A percentile compares a stretch with the other conserved stretches of the same genome.
Conservation (phyloP, 2,113 vertebrate species). For the Pontoporia blainvillei region DNA sequence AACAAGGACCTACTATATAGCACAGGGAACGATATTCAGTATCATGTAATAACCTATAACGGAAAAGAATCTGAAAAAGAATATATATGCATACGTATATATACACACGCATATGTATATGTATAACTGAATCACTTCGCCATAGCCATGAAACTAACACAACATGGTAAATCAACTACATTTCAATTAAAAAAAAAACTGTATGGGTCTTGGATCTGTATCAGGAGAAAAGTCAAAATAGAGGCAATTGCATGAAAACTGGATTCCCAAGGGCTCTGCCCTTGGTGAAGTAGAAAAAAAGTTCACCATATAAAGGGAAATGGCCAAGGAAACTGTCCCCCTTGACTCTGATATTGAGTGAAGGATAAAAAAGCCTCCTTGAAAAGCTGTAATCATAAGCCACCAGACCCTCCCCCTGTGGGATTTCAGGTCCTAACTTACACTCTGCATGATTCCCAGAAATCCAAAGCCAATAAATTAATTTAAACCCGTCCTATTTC, state of each 20-base stretch:
- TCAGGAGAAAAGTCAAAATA: background rate
- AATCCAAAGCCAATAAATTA: background rate
- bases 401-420: background rate
- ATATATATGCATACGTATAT: background rate
- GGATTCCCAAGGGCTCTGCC: background rate
- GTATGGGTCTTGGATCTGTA: background rate
- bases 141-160: background rate
- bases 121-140: background rate
- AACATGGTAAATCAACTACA: background rate
- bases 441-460: background rate
- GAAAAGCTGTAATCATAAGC: background rate
- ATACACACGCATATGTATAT: background rate
- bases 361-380: background rate
- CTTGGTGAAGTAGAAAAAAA: background rate
- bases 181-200: background rate
- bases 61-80: background rate
- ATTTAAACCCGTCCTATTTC: background rate
- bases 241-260: background rate
- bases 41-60: background rate
- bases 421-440: background rate
- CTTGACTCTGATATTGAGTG: background rate
- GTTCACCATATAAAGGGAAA: background rate
- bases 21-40: background rate
- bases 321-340: background rate
- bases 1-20: background rate